Evolutionary conservation across 2,797 vertebrate species (phyloP).

Genomic region (Sebastes cheni): DNA sequence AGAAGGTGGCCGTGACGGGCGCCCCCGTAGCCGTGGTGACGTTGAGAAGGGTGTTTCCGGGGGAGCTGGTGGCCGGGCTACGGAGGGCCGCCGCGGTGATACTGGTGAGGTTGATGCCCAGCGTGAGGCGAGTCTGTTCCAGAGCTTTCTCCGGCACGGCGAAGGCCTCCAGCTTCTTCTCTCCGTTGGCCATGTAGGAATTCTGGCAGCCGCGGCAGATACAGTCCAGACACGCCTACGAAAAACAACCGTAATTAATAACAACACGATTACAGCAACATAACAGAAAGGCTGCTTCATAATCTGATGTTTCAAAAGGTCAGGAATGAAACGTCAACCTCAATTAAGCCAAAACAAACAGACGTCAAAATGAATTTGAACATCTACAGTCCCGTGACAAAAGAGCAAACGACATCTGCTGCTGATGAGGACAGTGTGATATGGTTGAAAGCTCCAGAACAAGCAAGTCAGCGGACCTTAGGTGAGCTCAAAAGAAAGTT

Average conservation of each 20-base stretch:
- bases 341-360: too few relatives aligned
- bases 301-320: background rate
- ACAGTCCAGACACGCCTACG: constrained; percentile 95
- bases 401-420: background rate
- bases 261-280: background rate
- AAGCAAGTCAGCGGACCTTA: background rate
- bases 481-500: too few relatives aligned
- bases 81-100: constrained; percentile 82
- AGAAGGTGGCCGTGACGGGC: constrained; percentile 91
- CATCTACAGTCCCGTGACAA: background rate
- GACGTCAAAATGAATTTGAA: background rate
- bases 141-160: constrained; percentile 99
- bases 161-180: constrained; percentile 99
- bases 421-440: background rate
- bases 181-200: constrained; percentile 99
- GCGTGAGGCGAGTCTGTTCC: constrained; percentile 97
- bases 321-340: background rate
- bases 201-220: constrained; percentile 99
- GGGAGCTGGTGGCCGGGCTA: constrained; percentile 91
- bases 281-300: background rate
- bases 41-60: constrained; percentile 88
- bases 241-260: background rate
- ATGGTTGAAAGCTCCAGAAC: background rate
- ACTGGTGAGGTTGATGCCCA: constrained; percentile 99
- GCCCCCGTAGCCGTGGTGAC: constrained; percentile 84